These are phyloP conservation scores for Bergia puertoricense DNA, from an alignment of 92 coral and sea anemone genomes.

Conservation along the genomic window DNA sequence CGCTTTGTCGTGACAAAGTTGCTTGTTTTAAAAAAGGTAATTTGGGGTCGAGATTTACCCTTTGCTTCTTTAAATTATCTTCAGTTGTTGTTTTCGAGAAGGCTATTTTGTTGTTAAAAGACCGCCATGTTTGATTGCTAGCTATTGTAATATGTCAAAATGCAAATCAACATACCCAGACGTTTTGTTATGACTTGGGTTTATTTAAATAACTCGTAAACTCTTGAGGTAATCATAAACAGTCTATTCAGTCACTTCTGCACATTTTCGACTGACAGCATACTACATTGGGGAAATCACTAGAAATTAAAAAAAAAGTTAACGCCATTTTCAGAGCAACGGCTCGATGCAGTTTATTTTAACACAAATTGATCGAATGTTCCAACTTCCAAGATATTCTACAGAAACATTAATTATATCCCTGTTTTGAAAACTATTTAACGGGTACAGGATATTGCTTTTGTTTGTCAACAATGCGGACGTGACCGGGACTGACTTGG, in stretches of 20 bases:
- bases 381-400: background rate
- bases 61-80: too few relatives aligned
- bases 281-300: too few relatives aligned
- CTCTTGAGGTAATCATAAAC: background rate
- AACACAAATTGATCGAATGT: background rate
- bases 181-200: background rate
- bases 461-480: constrained; percentile 20
- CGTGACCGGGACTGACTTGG: background rate
- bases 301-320: too few relatives aligned
- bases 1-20: too few relatives aligned
- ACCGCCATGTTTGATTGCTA: too few relatives aligned
- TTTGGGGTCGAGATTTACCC: too few relatives aligned
- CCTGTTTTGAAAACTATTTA: background rate
- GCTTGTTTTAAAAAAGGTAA: too few relatives aligned
- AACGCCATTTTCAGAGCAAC: background rate
- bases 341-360: background rate
- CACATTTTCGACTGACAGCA: background rate
- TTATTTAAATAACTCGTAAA: background rate
- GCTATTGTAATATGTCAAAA: background rate
- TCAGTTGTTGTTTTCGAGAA: too few relatives aligned
- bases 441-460: background rate
- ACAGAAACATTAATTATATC: too few relatives aligned
- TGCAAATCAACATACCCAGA: background rate
- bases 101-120: too few relatives aligned
- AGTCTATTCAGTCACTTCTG: background rate